Evolutionary conservation across 2,888 invertebrate genomes (phyloP), one percentile per base, ranked within the genome.

Genomic region (Chrysotoxum bicinctum): DNA sequence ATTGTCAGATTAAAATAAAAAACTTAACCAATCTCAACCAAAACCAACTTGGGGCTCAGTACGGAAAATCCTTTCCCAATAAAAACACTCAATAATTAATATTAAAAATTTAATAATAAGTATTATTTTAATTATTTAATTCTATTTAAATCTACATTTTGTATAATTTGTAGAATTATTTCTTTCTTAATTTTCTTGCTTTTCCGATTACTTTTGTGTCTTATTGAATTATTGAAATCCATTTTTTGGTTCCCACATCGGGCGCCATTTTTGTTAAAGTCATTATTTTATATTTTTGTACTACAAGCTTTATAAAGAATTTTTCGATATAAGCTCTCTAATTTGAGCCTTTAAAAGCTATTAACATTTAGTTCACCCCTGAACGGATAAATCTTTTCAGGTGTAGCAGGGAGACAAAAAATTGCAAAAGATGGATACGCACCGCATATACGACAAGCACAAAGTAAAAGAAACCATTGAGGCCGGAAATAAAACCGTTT

Each of bases 401-500:
- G 66, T 66, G 56, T 64, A 19, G 60, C n/a, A 45, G 3, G 23
- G 56, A 35, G 48, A 32, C 19, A 37, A 50, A 32, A 37, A 60
- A 12, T 10, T 23, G 5, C 16, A 12, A 26, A 68, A 68, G 60
- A 77, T 56, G 72, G 62, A 78, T 82, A 77, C 73, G 70, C 72
- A 69, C 56, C 45, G 48, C 19, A 19, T 30, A 52, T 35, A 56
- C 30, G 35, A 35, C 35, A 37, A 32, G 7, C 54, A 50, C 26
- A 62, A n/a, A 64, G 21, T 40, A 72, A 76, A 62, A 73, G 64
- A 76, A 73, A 70, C 70, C 76, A 76, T 76, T 70, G 64, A 72
- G 66, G 76, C 60, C 62, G 76, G 81, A 85, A 80, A 76, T 80
- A 85, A 81, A 85, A 85, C 81, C 74, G 84, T 79, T 84, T 84